Conservation (phyloP, 1,140 invertebrate genomes). For the Aphelinus certus region DNA sequence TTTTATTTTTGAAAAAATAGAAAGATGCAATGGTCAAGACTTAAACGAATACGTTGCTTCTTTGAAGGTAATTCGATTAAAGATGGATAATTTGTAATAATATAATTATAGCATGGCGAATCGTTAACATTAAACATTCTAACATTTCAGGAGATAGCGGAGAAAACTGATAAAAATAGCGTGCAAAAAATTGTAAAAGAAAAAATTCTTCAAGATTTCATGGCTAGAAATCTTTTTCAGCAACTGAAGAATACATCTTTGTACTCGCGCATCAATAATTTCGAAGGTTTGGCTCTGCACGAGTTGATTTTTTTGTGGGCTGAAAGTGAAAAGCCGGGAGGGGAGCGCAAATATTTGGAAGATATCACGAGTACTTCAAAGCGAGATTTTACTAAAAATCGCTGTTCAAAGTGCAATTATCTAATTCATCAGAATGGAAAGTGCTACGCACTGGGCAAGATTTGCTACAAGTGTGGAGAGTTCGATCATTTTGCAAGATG, state of each 20-base stretch:
- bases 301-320: conserved; percentile 9
- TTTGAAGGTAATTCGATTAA: not conserved
- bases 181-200: conserved; percentile 9
- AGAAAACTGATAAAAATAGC: not conserved
- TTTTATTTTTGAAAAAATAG: not conserved
- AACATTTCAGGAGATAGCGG: conserved; percentile 1
- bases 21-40: not conserved
- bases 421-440: not conserved
- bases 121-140: not conserved
- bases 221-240: not conserved
- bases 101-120: too few species aligned
- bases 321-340: not conserved
- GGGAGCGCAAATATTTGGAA: not conserved
- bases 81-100: too few species aligned
- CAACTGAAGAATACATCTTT: not conserved
- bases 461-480: conserved; percentile 11
- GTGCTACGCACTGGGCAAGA: not conserved
- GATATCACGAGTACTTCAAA: not conserved
- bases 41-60: not conserved
- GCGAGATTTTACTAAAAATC: not conserved
- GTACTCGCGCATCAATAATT: not conserved
- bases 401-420: not conserved
- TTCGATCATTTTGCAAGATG: conserved; percentile 10
- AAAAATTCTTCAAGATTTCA: conserved; percentile 21
- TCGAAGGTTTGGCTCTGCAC: conserved; percentile 6